Base-by-base conservation (phyloP, 2,113 vertebrate genomes). In the Melanerpes aurifrons region DNA sequence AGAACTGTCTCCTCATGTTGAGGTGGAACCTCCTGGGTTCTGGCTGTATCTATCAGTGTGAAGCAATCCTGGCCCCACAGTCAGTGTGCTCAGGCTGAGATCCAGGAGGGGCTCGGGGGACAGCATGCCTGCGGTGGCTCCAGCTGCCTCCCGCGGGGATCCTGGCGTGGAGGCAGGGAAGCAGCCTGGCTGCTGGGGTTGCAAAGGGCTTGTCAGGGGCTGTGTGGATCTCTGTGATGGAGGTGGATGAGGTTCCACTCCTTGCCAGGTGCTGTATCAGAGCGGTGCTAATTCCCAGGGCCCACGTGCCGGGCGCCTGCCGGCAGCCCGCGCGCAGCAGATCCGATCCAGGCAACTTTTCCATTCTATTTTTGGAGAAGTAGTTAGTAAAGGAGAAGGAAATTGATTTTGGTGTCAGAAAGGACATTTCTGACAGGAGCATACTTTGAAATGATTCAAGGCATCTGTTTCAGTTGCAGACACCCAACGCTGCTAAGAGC, bases 241-340 rank as follows among this genome's bases (percentile, higher is more conserved):
- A 92, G 94, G 90, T 31, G 66, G 78, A 92, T 96, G 59, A 7
- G 93, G 92, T 93, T 81, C 61, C 66, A 94, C 95, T 62, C 74
- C 0, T 91, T 95, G 97, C 97, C 97, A 82, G 95, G 95, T 94
- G 97, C 97, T 97, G 98, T 98, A 97, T 97, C 96, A 94, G 91
- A 98, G 98, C 93, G 97, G 97, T 86, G 35, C 98, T 98, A 98
- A 98, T 98, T 98, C 98, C 97, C 87, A 95, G 90, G 57, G 95
- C 26, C 76, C 95, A 79, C n/a, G 43, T 89, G 88, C 58, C 68
- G 29, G 31, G 10, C 43, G 31, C 95, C 74, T 93, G 91, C 95
- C 94, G 87, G 35, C 64, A 93, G 92, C 91, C 90, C 77, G 7
- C 76, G 91, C 63, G 85, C 70, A 93, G 86, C 90, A 45, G 89